Evolutionary conservation across 1,140 invertebrate species (phyloP), one percentile per base, ranked within the genome.

Genomic region (Hesperophylax magnus): DNA sequence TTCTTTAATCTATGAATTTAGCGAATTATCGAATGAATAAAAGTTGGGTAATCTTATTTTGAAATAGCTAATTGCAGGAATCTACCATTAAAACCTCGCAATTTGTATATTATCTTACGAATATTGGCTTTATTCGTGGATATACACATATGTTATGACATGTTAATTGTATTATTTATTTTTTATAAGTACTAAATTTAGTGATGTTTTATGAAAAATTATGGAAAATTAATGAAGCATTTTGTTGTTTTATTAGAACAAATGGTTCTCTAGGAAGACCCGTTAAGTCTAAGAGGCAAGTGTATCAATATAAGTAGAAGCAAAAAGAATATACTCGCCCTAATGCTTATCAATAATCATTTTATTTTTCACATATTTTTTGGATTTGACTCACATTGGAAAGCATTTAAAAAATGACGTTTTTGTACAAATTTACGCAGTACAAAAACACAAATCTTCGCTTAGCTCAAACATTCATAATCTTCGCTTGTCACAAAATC

Each of bases 251-350:
- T 84, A 84, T 77, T 87, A 90, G 89, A 88, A 86, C 87, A 88
- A 90, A 90, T 88, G 89, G 89, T 87, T 87, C 89, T 90, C 90
- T 90, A 86, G 89, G 88, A 86, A 89, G 89, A 86, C 86, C 89
- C 85, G 85, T 89, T 87, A 87, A 89, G 86, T 87, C 89, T 86
- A 90, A 90, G 89, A 90, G 89, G 89, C 89, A 90, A 90, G 89
- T 90, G 85, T 90, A 90, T 89, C 89, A 89, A 87, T 90, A 90
- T 87, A 87, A 88, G 87, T 87, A 86, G 86, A 86, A 87, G 86
- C 87, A 86, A 85, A 81, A 86, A 86, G 86, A 87, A 87, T 86
- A 86, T 87, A 86, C 86, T 88, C 86, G 89, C 89, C 89, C 89
- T 90, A 90, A 90, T 89, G 89, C 89, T 90, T 90, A 85, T 87